Evolutionary conservation across 2,797 vertebrate genomes (phyloP), one percentile per base, ranked within the genome.

Genomic region (Tragelaphus eurycerus): DNA sequence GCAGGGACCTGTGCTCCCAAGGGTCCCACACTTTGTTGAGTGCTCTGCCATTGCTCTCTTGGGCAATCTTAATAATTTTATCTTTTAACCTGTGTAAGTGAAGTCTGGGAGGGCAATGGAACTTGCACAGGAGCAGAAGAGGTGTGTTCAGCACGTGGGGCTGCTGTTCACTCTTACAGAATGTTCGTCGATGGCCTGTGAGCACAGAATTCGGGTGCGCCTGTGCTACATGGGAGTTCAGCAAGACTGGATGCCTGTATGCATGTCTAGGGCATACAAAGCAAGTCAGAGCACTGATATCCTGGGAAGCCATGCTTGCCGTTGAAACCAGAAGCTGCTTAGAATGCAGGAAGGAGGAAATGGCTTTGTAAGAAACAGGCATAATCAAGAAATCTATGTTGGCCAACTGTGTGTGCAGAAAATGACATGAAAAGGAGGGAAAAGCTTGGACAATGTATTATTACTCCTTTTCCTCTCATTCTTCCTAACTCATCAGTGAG

Each of bases 11-110:
- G 2, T 25, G 29, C 62, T 84, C 57, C 59, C 17, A 15, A 57
- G 46, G 55, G 17, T 25, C 55, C 23, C 16, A 0, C 3, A 7
- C 50, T 82, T 38, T 11, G 54, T 34, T 46, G 38, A 95, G 64
- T 76, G 54, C n/a, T 89, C 83, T 64, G n/a, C 34, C 67, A 4
- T 84, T 87, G 57, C 31, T 78, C 31, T 54, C 46, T 86, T 95
- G 82, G 82, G 76, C 60, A 67, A 52, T 79, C 34, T 71, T 93
- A 76, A 82, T 85, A 17, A 91, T 92, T 96, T 96, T 95, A 34
- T 96, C 60, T 93, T 93, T 85, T 88, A 89, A 93, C 52, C 34
- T 67, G 9, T 89, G 52, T 46, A 94, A 57, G 60, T 89, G 54
- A 95, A 90, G 78, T 38, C 50, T 89, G 79, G 91, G 13, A 6